A percentile compares a stretch with the other conserved stretches of the same genome.
These are phyloP conservation scores for Rhadinocentrus ornatus DNA, from an alignment of 2,797 vertebrate genomes.

Conservation along the genomic window DNA sequence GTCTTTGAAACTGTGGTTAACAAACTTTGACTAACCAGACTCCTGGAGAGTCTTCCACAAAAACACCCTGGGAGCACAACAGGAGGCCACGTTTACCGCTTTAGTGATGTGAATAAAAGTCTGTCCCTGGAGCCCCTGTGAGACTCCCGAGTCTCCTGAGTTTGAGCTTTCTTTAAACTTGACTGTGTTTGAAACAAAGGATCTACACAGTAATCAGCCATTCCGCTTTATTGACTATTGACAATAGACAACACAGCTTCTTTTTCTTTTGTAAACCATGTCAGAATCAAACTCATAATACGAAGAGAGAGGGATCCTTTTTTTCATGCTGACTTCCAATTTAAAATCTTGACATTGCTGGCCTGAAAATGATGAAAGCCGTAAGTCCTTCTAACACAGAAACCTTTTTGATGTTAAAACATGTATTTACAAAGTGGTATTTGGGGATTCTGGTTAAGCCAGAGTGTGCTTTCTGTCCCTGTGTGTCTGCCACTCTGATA, in stretches of 20 bases:
- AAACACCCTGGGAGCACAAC: conserved; percentile 52
- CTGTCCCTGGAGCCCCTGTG: conserved; percentile 26
- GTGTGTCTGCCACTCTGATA: conserved; percentile 32
- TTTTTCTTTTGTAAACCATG: conserved; percentile 28
- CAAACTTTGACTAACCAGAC: conserved; percentile 65
- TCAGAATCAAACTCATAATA: conserved; percentile 10
- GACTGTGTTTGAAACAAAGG: conserved; percentile 51
- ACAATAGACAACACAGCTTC: conserved; percentile 13
- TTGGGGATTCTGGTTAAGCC: conserved; percentile 62
- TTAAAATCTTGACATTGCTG: conserved; percentile 39
- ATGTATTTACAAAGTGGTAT: conserved; percentile 42
- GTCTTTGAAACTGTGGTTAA: conserved; percentile 61
- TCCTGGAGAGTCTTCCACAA: conserved; percentile 64
- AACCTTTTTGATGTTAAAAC: conserved; percentile 26
- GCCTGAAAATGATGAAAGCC: conserved; percentile 56
- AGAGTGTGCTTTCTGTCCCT: conserved; percentile 40
- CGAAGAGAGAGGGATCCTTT: conserved; percentile 24
- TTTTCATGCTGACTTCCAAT: conserved; percentile 22
- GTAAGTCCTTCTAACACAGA: conserved; percentile 35
- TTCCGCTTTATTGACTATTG: conserved; percentile 31
- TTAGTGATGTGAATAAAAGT: conserved; percentile 50
- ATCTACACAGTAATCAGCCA: conserved; percentile 18
- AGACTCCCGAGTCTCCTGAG: conserved; percentile 33
- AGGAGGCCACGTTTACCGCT: conserved; percentile 48
- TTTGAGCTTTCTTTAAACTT: conserved; percentile 50